phyloP scores from a whole-genome alignment of 2,113 vertebrate species.

The Cavia aperea region DNA sequence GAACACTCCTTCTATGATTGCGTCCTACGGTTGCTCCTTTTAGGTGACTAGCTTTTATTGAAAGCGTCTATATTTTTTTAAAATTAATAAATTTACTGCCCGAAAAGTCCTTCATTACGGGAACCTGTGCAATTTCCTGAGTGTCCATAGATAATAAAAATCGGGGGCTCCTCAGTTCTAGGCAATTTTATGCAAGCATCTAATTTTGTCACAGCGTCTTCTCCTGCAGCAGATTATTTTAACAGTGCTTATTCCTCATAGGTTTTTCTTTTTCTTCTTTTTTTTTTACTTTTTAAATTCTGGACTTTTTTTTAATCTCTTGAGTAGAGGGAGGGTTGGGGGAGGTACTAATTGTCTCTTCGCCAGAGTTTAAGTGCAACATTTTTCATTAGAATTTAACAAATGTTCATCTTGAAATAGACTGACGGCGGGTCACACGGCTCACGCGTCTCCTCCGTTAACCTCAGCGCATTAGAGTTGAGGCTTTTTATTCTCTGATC shows the following conservation, averaged over 20 bases:
- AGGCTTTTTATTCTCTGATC: conserved; percentile 68
- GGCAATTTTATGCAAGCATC: background rate
- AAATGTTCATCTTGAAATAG: conserved; percentile 85
- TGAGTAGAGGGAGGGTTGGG: conserved; percentile 45
- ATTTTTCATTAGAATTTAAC: conserved; percentile 83
- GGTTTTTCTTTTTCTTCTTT: conserved; percentile 53
- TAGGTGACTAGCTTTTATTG: conserved; percentile 48
- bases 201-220: conserved; percentile 19
- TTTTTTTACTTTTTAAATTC: conserved; percentile 63
- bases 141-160: background rate
- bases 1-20: conserved; percentile 20
- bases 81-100: conserved; percentile 53
- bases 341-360: conserved; percentile 73
- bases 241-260: conserved; percentile 70
- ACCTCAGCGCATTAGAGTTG: conserved; percentile 73
- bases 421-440: conserved; percentile 77
- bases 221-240: conserved; percentile 57
- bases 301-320: conserved; percentile 63
- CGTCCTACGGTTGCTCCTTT: conserved; percentile 39
- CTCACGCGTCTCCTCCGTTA: conserved; percentile 71
- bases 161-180: background rate
- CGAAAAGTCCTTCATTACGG: conserved; percentile 41
- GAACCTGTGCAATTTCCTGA: conserved; percentile 39
- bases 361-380: conserved; percentile 82
- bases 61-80: conserved; percentile 32